phyloP scores from a whole-genome alignment of 2,888 invertebrate genomes.

The Trachelus iudaicus region DNA sequence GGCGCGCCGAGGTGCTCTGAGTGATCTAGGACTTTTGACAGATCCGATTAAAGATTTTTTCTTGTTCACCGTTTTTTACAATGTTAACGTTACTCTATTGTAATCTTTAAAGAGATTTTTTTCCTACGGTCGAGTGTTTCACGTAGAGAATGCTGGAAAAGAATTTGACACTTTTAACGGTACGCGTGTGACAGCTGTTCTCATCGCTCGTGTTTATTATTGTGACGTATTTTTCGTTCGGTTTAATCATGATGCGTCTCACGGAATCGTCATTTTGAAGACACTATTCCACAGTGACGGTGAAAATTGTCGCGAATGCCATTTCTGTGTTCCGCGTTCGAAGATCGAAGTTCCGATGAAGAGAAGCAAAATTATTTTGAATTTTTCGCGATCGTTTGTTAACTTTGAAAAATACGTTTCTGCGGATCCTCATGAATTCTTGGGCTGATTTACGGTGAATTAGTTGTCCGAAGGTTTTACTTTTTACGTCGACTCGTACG shows the following conservation, averaged over 20 bases:
- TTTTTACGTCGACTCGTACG: neutral
- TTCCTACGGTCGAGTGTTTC: neutral
- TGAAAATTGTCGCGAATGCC: neutral
- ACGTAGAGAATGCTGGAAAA: neutral
- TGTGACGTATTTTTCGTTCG: neutral
- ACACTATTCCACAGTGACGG: neutral
- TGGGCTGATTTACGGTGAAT: conserved; percentile 3
- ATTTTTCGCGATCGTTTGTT: neutral
- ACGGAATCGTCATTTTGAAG: neutral
- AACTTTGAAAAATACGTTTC: neutral
- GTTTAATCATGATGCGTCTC: neutral
- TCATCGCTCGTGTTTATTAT: neutral
- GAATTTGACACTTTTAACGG: neutral
- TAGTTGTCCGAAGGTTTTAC: conserved; percentile 7
- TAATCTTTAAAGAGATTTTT: neutral
- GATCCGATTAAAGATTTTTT: neutral
- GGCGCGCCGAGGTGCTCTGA: conserved; percentile 15
- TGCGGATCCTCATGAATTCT: neutral
- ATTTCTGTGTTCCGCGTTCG: neutral
- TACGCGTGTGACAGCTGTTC: neutral
- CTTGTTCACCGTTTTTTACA: neutral
- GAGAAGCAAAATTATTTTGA: neutral
- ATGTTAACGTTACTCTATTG: neutral
- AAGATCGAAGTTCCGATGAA: neutral
- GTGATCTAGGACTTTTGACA: conserved; percentile 10